Percentiles rank a stretch among this genome's conserved stretches.
Evolutionary conservation across 2,113 vertebrate genomes (phyloP).

Genomic region (Talpa occidentalis): DNA sequence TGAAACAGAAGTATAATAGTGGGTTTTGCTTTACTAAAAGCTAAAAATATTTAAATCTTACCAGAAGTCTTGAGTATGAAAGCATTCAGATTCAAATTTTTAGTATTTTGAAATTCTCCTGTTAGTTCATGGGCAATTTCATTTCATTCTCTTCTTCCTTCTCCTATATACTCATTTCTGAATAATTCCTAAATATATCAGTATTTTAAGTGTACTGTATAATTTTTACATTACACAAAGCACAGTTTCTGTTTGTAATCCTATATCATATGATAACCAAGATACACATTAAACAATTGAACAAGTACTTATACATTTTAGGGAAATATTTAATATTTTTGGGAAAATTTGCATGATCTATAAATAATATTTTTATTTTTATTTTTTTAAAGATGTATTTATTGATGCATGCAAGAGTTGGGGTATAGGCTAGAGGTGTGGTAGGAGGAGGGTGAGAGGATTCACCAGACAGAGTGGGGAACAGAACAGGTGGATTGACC

Average conservation of each 20-base stretch:
- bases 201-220: neutral
- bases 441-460: no score
- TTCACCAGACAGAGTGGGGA: no score
- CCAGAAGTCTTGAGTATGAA: neutral
- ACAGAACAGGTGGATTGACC: no score
- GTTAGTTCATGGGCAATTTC: neutral
- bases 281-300: neutral
- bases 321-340: conserved; percentile 13
- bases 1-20: neutral
- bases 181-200: neutral
- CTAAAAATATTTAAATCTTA: conserved; percentile 34
- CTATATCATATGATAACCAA: neutral
- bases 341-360: neutral
- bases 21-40: neutral
- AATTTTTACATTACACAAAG: neutral
- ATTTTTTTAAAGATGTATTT: no score
- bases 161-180: neutral
- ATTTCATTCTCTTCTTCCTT: neutral
- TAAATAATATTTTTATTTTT: no score
- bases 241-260: neutral
- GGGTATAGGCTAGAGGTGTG: no score
- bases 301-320: neutral
- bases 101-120: neutral
- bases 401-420: no score
- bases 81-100: neutral